Evolutionary conservation across 2,113 vertebrate species (phyloP).

Genomic region (Cephalopterus ornatus): DNA sequence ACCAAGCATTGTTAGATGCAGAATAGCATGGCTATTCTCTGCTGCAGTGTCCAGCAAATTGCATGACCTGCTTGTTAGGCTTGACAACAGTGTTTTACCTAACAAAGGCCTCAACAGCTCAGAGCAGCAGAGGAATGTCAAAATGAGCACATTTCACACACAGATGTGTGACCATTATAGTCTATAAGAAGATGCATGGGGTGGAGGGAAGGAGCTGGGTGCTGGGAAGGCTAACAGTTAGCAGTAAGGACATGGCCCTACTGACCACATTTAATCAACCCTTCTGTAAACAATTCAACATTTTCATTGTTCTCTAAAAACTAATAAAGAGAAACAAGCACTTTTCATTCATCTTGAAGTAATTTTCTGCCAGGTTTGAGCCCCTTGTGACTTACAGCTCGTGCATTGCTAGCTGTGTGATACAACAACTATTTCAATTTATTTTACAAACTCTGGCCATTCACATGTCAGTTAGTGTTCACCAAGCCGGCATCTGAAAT

Average conservation of each 20-base stretch:
- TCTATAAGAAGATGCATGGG: conserved; percentile 83
- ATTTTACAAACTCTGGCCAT: conserved; percentile 84
- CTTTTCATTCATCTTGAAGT: conserved; percentile 85
- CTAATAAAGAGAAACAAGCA: conserved; percentile 86
- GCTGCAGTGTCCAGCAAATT: conserved; percentile 73
- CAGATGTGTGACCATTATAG: conserved; percentile 92
- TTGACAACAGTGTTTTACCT: conserved; percentile 85
- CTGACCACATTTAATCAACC: conserved; percentile 84
- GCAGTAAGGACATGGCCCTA: conserved; percentile 71
- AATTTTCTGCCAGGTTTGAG: conserved; percentile 82
- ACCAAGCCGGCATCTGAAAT: conserved; percentile 81
- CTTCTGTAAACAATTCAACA: conserved; percentile 84
- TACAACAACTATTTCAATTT: conserved; percentile 83
- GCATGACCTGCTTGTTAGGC: conserved; percentile 86
- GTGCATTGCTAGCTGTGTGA: conserved; percentile 78
- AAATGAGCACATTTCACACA: conserved; percentile 96
- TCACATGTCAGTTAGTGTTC: conserved; percentile 83
- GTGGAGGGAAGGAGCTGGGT: conserved; percentile 57
- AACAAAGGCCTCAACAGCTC: conserved; percentile 88
- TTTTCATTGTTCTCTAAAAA: conserved; percentile 87
- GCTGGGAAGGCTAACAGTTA: conserved; percentile 72
- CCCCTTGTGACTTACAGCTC: conserved; percentile 78
- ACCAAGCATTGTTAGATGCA: conserved; percentile 50
- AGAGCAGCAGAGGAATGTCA: conserved; percentile 88
- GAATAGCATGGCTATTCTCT: conserved; percentile 62